Evolutionary conservation across 1,140 invertebrate genomes (phyloP).

Genomic region (Ceratoteleas bidentatus): DNA sequence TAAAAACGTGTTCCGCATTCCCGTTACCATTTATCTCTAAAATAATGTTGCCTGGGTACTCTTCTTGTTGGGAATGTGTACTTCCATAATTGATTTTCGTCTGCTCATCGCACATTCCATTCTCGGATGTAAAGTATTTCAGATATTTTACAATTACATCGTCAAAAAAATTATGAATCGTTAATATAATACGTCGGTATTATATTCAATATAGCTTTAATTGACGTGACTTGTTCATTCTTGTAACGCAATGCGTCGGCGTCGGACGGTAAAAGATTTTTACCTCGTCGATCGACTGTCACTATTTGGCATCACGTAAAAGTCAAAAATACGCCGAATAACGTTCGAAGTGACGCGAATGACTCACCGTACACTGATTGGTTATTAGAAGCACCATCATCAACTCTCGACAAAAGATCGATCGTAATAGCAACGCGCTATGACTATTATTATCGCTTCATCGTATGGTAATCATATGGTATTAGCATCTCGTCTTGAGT

Average conservation of each 20-base stretch:
- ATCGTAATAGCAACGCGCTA: constrained; percentile 66
- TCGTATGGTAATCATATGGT: constrained; percentile 66
- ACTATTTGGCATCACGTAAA: constrained; percentile 58
- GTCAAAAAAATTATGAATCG: constrained; percentile 53
- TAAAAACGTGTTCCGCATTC: constrained; percentile 43
- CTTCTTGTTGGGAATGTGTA: constrained; percentile 23
- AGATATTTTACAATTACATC: constrained; percentile 54
- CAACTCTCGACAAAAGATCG: constrained; percentile 66
- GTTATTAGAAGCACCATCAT: constrained; percentile 66
- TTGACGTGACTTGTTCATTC: constrained; percentile 66
- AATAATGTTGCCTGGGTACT: constrained; percentile 46
- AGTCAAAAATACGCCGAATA: constrained; percentile 65
- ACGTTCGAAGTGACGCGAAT: constrained; percentile 62
- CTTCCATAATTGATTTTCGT: constrained; percentile 37
- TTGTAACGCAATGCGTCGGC: constrained; percentile 61
- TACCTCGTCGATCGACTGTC: constrained; percentile 57
- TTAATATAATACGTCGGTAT: constrained; percentile 57
- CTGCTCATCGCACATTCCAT: constrained; percentile 41
- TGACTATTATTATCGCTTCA: constrained; percentile 68
- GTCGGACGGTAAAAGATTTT: constrained; percentile 62
- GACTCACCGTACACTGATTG: constrained; percentile 63
- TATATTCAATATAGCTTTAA: constrained; percentile 66
- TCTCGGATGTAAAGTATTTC: constrained; percentile 31
- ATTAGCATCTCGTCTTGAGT: constrained; percentile 64
- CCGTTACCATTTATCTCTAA: constrained; percentile 50